Evolutionary conservation across 2,113 vertebrate genomes (phyloP).

Genomic region (Macquaria ambigua): DNA sequence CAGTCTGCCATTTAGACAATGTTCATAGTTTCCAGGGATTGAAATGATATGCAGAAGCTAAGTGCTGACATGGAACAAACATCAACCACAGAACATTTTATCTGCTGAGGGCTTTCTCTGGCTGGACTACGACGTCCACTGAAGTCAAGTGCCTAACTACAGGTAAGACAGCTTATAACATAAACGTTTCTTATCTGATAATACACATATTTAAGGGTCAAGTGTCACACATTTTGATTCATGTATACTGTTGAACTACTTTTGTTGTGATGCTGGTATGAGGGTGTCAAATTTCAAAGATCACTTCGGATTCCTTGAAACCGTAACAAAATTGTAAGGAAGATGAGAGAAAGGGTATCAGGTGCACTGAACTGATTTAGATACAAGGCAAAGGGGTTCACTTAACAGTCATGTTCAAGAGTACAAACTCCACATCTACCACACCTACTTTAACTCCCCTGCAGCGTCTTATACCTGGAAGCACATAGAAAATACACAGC

Average conservation of each 20-base stretch:
- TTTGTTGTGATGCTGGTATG: not conserved
- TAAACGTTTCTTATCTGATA: not conserved
- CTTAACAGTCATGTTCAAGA: not conserved
- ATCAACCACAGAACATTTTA: not conserved
- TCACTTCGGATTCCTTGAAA: not conserved
- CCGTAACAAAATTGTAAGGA: not conserved
- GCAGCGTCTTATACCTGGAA: not conserved
- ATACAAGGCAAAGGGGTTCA: not conserved
- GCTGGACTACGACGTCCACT: not conserved
- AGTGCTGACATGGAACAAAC: not conserved
- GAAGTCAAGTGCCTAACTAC: not conserved
- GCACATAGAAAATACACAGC: not conserved
- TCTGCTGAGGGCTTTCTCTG: not conserved
- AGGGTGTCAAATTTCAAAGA: not conserved
- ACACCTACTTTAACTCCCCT: not conserved
- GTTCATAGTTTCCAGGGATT: not conserved
- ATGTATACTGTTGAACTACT: not conserved
- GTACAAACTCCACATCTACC: not conserved
- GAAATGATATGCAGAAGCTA: not conserved
- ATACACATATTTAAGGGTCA: not conserved
- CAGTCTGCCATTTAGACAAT: not conserved
- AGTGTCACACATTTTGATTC: not conserved
- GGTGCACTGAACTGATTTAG: no score
- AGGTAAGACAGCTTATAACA: conserved; percentile 23
- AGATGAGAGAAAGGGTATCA: not conserved